Conservation (phyloP, 2,888 invertebrate genomes). For the Catonia carolina region DNA sequence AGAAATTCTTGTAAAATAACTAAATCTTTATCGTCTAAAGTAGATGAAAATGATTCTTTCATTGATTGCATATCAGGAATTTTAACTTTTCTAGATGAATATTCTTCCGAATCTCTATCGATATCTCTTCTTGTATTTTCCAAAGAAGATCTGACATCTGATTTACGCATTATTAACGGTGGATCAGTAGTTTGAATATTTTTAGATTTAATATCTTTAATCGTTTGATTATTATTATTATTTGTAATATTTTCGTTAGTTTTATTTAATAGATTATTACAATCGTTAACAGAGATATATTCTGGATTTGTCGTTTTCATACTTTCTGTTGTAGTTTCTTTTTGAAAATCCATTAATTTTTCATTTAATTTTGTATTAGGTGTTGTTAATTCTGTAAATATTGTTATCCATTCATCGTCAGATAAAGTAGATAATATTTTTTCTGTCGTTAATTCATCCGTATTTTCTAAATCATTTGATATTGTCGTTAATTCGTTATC, state of each 20-base stretch:
- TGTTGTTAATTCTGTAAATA: too few relatives aligned
- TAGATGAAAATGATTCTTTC: conserved; percentile 7
- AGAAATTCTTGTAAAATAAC: conserved; percentile 8
- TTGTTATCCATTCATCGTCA: too few relatives aligned
- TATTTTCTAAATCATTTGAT: too few relatives aligned
- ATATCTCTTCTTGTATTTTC: neutral
- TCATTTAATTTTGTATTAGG: too few relatives aligned
- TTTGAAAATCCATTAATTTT: too few relatives aligned
- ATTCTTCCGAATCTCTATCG: conserved; percentile 5
- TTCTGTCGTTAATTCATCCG: too few relatives aligned
- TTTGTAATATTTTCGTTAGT: neutral
- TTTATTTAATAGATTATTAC: too few relatives aligned
- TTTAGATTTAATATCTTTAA: neutral
- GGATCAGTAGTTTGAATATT: neutral
- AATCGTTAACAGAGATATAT: neutral
- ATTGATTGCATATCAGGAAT: conserved; percentile 11
- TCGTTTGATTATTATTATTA: neutral
- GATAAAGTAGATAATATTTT: too few relatives aligned
- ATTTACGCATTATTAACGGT: neutral
- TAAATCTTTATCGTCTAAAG: conserved; percentile 9
- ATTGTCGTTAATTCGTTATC: too few relatives aligned
- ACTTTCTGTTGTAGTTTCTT: too few relatives aligned
- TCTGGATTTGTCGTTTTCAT: too few relatives aligned
- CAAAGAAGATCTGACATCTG: neutral
- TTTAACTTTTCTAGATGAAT: conserved; percentile 4